Evolutionary conservation across 2,888 invertebrate genomes (phyloP).

Genomic region (Onchidella celtica): DNA sequence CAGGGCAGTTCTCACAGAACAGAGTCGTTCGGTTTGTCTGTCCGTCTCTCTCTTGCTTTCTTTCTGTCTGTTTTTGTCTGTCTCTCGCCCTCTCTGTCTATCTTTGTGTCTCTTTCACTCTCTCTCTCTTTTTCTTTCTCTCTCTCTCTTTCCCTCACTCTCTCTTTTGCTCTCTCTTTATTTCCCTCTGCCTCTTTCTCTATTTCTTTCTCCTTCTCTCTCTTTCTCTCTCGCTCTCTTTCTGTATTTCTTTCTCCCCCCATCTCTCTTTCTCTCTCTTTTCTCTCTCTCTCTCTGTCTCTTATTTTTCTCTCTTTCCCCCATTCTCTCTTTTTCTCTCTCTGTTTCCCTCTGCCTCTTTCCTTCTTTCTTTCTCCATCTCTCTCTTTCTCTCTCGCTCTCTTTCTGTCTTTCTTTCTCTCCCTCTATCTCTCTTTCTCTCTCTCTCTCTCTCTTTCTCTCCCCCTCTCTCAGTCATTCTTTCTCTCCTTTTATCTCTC

Average conservation of each 20-base stretch:
- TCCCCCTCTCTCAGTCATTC: slow-evolving; percentile 30
- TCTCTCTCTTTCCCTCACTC: not conserved
- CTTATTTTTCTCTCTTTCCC: not conserved
- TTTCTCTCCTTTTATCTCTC: slow-evolving; percentile 6
- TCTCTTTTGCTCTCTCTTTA: no score
- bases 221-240: not conserved
- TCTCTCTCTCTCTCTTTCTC: slow-evolving; percentile 36
- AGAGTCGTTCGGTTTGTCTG: no score
- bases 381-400: no score
- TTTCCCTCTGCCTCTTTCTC: no score
- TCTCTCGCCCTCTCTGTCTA: no score
- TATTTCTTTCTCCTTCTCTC: not conserved
- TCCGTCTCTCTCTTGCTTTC: no score
- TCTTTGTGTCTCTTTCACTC: no score
- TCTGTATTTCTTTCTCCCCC: not conserved
- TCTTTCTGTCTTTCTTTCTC: no score
- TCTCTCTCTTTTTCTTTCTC: not conserved
- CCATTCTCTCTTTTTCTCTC: not conserved
- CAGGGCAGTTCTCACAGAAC: no score
- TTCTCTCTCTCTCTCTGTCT: not conserved
- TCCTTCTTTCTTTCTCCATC: not conserved
- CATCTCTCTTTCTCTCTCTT: no score
- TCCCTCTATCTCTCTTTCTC: no score
- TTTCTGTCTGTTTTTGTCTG: no score
- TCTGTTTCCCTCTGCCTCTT: not conserved